These are phyloP conservation scores for Tonatia bakeri DNA, from an alignment of 2,113 vertebrate genomes.

Conservation along the genomic window DNA sequence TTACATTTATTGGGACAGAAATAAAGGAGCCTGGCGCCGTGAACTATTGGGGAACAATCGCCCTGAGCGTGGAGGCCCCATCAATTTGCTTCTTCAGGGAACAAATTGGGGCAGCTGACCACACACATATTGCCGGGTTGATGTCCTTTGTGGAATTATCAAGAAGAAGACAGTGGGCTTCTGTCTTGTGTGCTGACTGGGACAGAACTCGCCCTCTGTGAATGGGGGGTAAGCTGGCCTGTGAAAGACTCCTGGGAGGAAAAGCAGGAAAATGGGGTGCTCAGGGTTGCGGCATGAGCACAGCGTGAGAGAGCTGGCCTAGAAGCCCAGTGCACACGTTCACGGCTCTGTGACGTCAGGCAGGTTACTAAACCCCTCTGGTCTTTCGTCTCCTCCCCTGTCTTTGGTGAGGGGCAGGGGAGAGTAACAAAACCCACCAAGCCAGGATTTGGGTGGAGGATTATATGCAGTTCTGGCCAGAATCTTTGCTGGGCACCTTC, in stretches of 20 bases:
- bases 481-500: background rate
- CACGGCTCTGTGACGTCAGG: background rate
- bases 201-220: background rate
- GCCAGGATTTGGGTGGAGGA: background rate
- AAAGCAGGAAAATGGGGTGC: background rate
- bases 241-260: background rate
- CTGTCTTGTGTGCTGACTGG: background rate
- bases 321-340: accelerated
- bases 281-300: background rate
- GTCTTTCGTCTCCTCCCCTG: background rate
- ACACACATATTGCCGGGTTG: conserved; percentile 54
- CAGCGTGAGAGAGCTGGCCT: background rate
- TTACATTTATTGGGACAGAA: conserved; percentile 58
- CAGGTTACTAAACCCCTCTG: background rate
- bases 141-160: conserved; percentile 9
- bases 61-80: background rate
- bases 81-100: conserved; percentile 61
- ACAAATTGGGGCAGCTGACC: conserved; percentile 54
- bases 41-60: conserved; percentile 58
- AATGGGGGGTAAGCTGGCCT: background rate
- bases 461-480: background rate
- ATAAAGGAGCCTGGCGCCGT: conserved; percentile 59
- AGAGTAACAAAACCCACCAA: background rate
- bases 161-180: background rate
- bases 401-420: background rate